Conservation (phyloP, 2,888 invertebrate species). For the Lasius fuliginosus region DNA sequence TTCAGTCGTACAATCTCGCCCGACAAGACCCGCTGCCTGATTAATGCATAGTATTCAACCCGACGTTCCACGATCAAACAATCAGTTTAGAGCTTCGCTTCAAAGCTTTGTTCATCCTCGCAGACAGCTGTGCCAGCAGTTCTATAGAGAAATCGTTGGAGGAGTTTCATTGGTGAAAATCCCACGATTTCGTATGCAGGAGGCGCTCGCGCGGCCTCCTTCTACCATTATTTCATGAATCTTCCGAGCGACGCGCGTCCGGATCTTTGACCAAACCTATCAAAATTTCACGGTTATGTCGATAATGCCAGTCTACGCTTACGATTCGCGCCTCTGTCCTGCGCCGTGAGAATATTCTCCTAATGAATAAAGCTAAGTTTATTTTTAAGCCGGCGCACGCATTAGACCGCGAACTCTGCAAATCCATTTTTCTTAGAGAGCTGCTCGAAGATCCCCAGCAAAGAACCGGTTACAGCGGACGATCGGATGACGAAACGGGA, state of each 20-base stretch:
- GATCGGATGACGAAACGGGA: slow-evolving; percentile 28
- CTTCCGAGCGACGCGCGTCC: neutral
- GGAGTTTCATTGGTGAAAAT: slow-evolving; percentile 48
- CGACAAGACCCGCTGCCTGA: slow-evolving; percentile 29
- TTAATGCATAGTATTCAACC: slow-evolving; percentile 50
- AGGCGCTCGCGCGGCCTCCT: slow-evolving; percentile 16
- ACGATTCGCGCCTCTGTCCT: slow-evolving; percentile 54
- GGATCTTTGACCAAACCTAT: neutral
- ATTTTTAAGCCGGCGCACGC: slow-evolving; percentile 21
- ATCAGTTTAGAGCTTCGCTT: slow-evolving; percentile 43
- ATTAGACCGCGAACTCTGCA: slow-evolving; percentile 50
- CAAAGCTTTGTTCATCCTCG: slow-evolving; percentile 49
- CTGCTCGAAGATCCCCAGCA: slow-evolving; percentile 72
- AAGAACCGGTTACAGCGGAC: slow-evolving; percentile 79
- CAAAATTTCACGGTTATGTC: slow-evolving; percentile 46
- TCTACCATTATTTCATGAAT: slow-evolving; percentile 12
- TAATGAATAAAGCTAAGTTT: slow-evolving; percentile 81
- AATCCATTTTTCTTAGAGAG: slow-evolving; percentile 51
- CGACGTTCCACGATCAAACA: slow-evolving; percentile 44
- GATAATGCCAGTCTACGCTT: slow-evolving; percentile 28
- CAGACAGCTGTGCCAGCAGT: slow-evolving; percentile 46
- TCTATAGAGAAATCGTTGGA: slow-evolving; percentile 52
- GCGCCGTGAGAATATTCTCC: slow-evolving; percentile 73
- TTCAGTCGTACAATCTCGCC: slow-evolving; percentile 9
- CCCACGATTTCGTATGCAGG: slow-evolving; percentile 68